These are phyloP conservation scores for Conistra vaccinii DNA, from an alignment of 2,888 invertebrate species.

Conservation along the genomic window DNA sequence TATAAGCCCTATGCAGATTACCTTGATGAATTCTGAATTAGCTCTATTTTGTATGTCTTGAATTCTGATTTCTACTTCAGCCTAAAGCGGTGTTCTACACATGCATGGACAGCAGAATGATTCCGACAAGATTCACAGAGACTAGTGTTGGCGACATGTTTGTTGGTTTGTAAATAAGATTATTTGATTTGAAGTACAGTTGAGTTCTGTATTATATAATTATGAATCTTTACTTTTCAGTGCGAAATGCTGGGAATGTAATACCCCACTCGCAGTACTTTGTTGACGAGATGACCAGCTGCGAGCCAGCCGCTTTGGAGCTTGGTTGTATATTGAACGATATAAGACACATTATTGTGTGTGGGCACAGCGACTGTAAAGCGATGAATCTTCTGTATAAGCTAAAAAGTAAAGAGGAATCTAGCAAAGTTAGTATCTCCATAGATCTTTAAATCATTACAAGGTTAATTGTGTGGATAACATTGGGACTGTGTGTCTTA, in stretches of 20 bases:
- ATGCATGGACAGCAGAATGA: conserved; percentile 99
- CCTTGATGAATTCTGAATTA: not conserved
- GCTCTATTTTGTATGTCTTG: not conserved
- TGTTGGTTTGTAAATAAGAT: conserved; percentile 92
- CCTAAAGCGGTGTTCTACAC: conserved; percentile 99
- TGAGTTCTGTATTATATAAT: not conserved
- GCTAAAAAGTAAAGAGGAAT: conserved; percentile 94
- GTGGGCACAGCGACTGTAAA: conserved; percentile 99
- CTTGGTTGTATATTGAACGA: conserved; percentile 97
- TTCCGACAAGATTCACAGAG: conserved; percentile 98
- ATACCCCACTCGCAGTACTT: conserved; percentile 98
- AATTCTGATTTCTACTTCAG: conserved; percentile 88
- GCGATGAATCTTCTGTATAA: conserved; percentile 98
- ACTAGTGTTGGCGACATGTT: conserved; percentile 99
- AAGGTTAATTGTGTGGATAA: not conserved
- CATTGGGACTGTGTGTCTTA: not conserved
- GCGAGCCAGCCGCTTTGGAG: conserved; percentile 98
- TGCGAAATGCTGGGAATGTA: conserved; percentile 98
- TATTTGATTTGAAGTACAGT: not conserved
- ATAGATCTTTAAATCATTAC: not conserved
- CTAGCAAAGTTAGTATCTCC: conserved; percentile 84
- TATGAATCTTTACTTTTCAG: conserved; percentile 84
- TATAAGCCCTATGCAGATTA: too few species aligned
- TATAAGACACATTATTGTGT: conserved; percentile 97
- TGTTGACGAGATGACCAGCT: conserved; percentile 96